A percentile compares a stretch with the other conserved stretches of the same genome.
Evolutionary conservation across 1,140 invertebrate species (phyloP).

Genomic region (Camponotus vicinus): DNA sequence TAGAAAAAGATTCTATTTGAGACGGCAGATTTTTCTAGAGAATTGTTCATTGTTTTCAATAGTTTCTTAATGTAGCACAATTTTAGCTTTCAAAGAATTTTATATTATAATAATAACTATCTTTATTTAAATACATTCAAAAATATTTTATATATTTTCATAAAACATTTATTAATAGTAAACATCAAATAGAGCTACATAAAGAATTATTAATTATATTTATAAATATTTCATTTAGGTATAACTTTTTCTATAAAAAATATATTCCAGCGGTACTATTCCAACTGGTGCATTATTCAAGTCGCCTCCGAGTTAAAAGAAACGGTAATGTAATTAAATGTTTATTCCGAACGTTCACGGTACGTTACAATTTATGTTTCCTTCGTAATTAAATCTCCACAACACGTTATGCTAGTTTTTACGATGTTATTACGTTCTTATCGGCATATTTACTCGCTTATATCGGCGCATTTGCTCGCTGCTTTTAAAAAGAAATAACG

Average conservation of each 20-base stretch:
- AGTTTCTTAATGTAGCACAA: not conserved
- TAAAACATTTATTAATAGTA: not conserved
- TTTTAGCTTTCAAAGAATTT: not conserved
- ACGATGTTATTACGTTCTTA: conserved; percentile 27
- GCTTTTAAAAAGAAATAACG: conserved; percentile 16
- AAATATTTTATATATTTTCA: not conserved
- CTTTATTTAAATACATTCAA: not conserved
- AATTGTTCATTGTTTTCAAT: not conserved
- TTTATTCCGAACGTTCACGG: not conserved
- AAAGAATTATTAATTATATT: not conserved
- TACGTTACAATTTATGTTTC: conserved; percentile 24
- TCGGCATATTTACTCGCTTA: conserved; percentile 40
- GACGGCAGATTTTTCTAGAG: not conserved
- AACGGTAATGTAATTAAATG: conserved; percentile 21
- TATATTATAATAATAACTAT: not conserved
- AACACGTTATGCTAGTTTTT: conserved; percentile 4
- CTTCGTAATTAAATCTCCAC: conserved; percentile 19
- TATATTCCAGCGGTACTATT: conserved; percentile 1
- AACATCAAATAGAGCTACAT: not conserved
- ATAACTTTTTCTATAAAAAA: not conserved
- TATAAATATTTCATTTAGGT: not conserved
- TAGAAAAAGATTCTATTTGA: not conserved
- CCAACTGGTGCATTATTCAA: not conserved
- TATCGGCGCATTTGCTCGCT: not conserved
- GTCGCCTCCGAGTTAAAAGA: not conserved